Percentiles rank a stretch among this genome's conserved stretches.
These are phyloP conservation scores for Falco berigora DNA, from an alignment of 2,797 vertebrate species.

Conservation along the genomic window DNA sequence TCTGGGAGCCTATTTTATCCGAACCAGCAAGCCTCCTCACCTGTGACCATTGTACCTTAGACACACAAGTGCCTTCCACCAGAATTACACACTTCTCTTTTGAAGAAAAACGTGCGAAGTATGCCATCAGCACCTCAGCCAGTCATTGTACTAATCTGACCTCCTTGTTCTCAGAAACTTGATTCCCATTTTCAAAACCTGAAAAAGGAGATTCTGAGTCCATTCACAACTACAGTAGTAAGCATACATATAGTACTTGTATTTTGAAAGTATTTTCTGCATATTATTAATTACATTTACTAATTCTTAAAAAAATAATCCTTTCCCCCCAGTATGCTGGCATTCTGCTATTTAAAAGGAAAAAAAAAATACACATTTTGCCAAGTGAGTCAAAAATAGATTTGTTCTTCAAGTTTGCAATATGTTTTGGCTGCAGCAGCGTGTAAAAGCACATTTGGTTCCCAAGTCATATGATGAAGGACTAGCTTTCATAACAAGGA, in stretches of 20 bases:
- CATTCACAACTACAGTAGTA: not conserved
- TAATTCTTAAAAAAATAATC: not conserved
- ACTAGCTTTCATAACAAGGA: conserved; percentile 44
- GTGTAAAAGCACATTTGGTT: conserved; percentile 57
- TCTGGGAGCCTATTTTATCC: not conserved
- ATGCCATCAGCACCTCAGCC: not conserved
- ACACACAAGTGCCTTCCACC: not conserved
- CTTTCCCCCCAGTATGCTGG: not conserved
- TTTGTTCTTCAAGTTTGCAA: conserved; percentile 28
- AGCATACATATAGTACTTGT: not conserved
- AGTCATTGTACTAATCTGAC: not conserved
- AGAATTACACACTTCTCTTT: not conserved
- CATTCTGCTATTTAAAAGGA: not conserved
- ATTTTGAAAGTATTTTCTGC: not conserved
- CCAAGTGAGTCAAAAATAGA: conserved; percentile 60
- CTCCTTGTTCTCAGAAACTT: not conserved
- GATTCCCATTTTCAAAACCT: not conserved
- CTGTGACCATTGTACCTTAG: not conserved
- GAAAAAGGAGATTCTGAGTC: not conserved
- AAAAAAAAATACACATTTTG: not conserved
- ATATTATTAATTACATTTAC: not conserved
- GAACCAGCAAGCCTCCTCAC: not conserved
- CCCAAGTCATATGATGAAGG: conserved; percentile 43
- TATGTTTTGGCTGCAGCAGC: conserved; percentile 40
- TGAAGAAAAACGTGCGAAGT: not conserved